These are phyloP conservation scores for Nomada goodeniana DNA, from an alignment of 2,888 invertebrate genomes.

Conservation along the genomic window DNA sequence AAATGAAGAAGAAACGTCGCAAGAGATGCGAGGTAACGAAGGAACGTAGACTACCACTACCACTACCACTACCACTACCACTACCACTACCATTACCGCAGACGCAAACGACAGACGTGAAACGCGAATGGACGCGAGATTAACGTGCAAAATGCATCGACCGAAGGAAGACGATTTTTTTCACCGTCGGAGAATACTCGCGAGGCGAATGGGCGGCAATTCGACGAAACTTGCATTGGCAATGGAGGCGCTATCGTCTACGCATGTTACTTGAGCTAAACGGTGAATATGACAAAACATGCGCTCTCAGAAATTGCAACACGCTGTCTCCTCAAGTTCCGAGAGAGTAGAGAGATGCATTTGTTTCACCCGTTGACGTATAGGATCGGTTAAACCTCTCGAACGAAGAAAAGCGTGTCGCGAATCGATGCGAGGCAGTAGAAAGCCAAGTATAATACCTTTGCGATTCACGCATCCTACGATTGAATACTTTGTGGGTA, in stretches of 20 bases:
- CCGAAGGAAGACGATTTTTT: neutral
- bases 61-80: too few relatives aligned
- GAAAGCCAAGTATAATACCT: too few relatives aligned
- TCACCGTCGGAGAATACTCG: neutral
- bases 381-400: neutral
- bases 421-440: neutral
- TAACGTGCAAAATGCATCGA: too few relatives aligned
- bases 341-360: constrained; percentile 12
- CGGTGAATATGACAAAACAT: constrained; percentile 33
- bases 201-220: constrained; percentile 22
- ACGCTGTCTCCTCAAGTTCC: constrained; percentile 14
- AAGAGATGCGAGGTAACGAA: neutral
- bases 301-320: constrained; percentile 28
- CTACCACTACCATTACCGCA: neutral
- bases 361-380: neutral
- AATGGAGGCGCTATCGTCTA: constrained; percentile 27
- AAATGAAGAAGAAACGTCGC: neutral
- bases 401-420: neutral
- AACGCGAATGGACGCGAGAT: too few relatives aligned
- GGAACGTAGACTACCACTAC: neutral
- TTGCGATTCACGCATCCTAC: neutral
- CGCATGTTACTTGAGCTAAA: constrained; percentile 32
- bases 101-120: neutral
- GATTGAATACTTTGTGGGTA: neutral
- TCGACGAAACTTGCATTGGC: constrained; percentile 27